Conservation (phyloP, 2,797 vertebrate genomes). For the Characodon lateralis region DNA sequence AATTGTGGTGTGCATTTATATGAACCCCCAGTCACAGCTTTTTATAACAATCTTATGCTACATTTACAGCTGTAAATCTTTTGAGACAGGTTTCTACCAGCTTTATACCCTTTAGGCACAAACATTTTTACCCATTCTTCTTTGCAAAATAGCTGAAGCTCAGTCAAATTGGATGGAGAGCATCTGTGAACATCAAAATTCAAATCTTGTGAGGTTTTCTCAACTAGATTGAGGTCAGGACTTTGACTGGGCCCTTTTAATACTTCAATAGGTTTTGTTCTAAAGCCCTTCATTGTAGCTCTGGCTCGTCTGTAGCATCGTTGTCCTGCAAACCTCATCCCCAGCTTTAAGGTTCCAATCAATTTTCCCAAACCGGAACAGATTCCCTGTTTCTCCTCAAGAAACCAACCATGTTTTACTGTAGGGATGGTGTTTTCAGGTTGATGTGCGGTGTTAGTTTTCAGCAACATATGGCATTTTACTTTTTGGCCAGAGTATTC, state of each 20-base stretch:
- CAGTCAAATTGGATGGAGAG: neutral
- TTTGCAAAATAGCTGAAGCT: neutral
- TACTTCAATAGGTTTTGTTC: neutral
- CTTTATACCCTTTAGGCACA: neutral
- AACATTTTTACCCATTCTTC: neutral
- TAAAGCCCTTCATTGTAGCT: neutral
- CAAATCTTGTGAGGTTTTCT: neutral
- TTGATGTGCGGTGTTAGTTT: neutral
- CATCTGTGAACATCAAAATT: neutral
- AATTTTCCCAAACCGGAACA: neutral
- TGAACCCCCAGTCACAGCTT: too few relatives aligned
- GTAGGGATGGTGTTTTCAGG: too few relatives aligned
- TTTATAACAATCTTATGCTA: too few relatives aligned
- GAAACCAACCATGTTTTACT: neutral
- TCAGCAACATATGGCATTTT: neutral
- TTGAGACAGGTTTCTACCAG: too few relatives aligned
- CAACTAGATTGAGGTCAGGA: neutral
- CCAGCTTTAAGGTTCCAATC: neutral
- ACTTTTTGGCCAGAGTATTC: neutral
- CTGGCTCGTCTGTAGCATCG: neutral
- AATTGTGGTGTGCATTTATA: neutral
- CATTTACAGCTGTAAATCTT: too few relatives aligned
- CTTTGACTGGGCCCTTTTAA: neutral
- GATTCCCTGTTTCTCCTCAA: neutral
- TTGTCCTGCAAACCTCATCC: neutral